Conservation (phyloP, 1,140 invertebrate species). For the Holotrichia oblita region DNA sequence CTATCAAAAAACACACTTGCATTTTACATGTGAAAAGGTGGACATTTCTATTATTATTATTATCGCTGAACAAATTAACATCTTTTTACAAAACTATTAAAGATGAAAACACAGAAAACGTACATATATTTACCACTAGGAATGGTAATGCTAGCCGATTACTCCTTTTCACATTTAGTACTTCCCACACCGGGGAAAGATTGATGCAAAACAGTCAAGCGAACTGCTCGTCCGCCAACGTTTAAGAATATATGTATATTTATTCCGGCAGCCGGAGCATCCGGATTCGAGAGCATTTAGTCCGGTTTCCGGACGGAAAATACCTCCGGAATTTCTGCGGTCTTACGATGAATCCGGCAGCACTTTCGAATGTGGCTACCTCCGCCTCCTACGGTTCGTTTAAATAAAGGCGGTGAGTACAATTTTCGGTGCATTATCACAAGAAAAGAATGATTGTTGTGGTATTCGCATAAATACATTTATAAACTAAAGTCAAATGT, state of each 20-base stretch:
- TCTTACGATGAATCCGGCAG: constrained; percentile 40
- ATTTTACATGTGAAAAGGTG: no score
- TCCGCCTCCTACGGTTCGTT: neutral
- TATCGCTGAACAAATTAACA: no score
- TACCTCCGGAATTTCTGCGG: constrained; percentile 51
- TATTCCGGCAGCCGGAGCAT: constrained; percentile 54
- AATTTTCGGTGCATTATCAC: neutral
- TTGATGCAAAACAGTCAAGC: constrained; percentile 39
- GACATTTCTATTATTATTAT: no score
- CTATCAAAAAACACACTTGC: no score
- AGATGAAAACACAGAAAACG: no score
- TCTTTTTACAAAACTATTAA: no score
- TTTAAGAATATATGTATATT: constrained; percentile 55
- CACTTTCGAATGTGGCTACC: constrained; percentile 11
- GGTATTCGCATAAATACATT: neutral
- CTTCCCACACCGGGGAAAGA: neutral
- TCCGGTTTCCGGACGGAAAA: constrained; percentile 54
- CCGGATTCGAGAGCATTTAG: constrained; percentile 57
- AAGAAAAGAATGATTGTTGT: neutral
- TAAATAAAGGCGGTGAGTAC: neutral
- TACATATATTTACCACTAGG: no score
- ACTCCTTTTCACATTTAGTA: neutral
- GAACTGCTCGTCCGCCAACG: constrained; percentile 26
- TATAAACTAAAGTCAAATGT: neutral
- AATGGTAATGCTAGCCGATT: neutral